These are phyloP conservation scores for Diuraphis noxia DNA, from an alignment of 1,140 invertebrate species.

Conservation along the genomic window DNA sequence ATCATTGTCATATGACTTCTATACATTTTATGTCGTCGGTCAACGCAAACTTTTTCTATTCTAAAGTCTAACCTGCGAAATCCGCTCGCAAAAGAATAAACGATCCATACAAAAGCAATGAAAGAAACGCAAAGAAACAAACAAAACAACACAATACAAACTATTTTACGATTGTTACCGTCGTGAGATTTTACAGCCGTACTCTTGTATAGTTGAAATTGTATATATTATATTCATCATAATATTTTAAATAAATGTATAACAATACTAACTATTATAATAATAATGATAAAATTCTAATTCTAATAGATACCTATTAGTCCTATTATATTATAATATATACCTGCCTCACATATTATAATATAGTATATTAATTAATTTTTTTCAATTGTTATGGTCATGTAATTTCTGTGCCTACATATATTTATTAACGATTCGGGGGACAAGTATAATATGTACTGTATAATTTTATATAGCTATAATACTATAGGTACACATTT, in stretches of 20 bases:
- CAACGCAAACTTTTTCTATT: slow-evolving; percentile 22
- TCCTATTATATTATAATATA: too few species aligned
- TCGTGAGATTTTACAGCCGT: neutral
- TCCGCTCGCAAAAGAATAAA: slow-evolving; percentile 19
- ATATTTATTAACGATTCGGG: neutral
- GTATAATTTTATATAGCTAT: neutral
- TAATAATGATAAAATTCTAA: neutral
- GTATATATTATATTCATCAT: neutral
- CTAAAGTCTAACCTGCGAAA: slow-evolving; percentile 31
- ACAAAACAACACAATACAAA: neutral
- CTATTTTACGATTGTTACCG: slow-evolving; percentile 28
- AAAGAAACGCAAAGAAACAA: slow-evolving; percentile 13
- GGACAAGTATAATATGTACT: neutral
- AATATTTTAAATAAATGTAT: neutral
- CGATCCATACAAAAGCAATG: slow-evolving; percentile 10
- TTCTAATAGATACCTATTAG: too few species aligned
- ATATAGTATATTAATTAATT: neutral
- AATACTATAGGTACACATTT: neutral
- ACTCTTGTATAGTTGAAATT: neutral
- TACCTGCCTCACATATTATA: too few species aligned
- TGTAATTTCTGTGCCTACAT: neutral
- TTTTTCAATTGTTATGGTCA: neutral
- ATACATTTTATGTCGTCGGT: slow-evolving; percentile 28
- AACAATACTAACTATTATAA: neutral
- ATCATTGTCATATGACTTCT: slow-evolving; percentile 30